Evolutionary conservation across 2,113 vertebrate genomes (phyloP), one percentile per base, ranked within the genome.

Genomic region (Pyrgilauda ruficollis): DNA sequence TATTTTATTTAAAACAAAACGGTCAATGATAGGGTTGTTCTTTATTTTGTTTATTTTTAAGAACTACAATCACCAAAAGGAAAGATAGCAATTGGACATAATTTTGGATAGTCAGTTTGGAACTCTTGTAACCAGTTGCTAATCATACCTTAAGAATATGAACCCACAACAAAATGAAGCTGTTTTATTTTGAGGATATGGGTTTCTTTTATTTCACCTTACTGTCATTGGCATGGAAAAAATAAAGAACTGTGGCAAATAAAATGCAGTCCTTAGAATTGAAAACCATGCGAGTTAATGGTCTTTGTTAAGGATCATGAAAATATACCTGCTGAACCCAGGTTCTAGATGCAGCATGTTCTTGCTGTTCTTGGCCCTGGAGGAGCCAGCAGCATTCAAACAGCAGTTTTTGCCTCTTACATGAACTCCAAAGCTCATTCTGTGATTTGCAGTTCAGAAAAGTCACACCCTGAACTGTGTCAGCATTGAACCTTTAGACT

Each of bases 191-290:
- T 52, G 28, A 55, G 17, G 86, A 22, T 66, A 13, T 53, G 21
- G 33, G 62, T 39, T 31, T 47, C 87, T 96, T 78, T 78, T 91
- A 58, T 84, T 89, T 97, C 86, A 91, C 86, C 72, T 85, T 97
- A 81, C 90, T 87, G 94, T 91, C 49, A 73, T 43, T 93, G 96
- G 64, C 75, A 53, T 62, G 35, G 55, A 87, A 89, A 84, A 35
- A 80, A 72, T 93, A 87, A 77, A 12, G 53, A 89, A 83, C n/a
- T 91, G 52, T 95, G 70, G 27, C n/a, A 90, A 55, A 52, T 56
- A 63, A 64, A 86, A 80, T 19, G 7, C 31, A 46, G 44, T 55
- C 21, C 11, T 47, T 69, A 35, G 26, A 43, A 62, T 41, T 89
- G 88, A 78, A 93, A 96, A 86, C 87, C 47, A 50, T 13, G 3